Conservation (phyloP, 92 coral and sea anemone species). For the Epizoanthus illoricatus region DNA sequence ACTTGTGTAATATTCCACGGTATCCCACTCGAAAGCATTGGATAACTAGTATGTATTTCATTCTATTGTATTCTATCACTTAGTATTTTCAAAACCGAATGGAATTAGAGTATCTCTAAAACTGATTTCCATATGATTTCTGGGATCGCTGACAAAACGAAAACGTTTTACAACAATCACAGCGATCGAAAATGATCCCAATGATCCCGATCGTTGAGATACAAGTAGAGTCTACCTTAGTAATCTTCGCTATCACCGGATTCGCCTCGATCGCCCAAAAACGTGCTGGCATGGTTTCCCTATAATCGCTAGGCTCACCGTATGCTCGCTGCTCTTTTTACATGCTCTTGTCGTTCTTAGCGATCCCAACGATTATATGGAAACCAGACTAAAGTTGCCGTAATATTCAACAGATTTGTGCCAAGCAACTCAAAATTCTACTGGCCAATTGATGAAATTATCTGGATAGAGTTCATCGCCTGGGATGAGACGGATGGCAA, state of each 20-base stretch:
- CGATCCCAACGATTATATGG: neutral
- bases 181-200: no score
- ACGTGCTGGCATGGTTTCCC: neutral
- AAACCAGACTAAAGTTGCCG: neutral
- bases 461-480: neutral
- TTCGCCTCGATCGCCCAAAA: neutral
- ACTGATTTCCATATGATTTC: no score
- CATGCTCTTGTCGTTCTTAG: neutral
- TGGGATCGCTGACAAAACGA: no score
- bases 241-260: neutral
- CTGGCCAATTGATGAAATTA: neutral
- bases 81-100: no score
- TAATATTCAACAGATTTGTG: constrained; percentile 8
- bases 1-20: no score
- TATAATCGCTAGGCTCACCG: neutral
- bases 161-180: no score
- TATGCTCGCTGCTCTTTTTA: neutral
- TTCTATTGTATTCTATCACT: no score
- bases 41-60: no score
- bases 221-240: no score
- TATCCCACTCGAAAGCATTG: no score
- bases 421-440: neutral
- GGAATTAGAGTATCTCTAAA: no score
- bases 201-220: no score
- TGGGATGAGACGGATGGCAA: constrained; percentile 17